Evolutionary conservation across 1,140 invertebrate species (phyloP).

Genomic region (Drosophila subpulchrella): DNA sequence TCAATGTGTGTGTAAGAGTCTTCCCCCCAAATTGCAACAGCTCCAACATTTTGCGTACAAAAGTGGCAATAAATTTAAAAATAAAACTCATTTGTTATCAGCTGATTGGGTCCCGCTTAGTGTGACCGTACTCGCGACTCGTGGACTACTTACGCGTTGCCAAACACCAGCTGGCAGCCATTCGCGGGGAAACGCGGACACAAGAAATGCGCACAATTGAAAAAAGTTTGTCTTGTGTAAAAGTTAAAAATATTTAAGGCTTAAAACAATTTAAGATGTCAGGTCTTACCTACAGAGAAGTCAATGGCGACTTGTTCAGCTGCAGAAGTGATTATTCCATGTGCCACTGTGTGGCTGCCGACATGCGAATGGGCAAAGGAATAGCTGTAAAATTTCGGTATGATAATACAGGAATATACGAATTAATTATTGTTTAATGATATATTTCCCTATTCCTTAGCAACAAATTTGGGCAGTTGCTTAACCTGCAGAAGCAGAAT

Average conservation of each 20-base stretch:
- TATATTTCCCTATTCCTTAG: conserved; percentile 17
- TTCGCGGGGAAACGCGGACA: conserved; percentile 1
- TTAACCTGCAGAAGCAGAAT: conserved; percentile 71
- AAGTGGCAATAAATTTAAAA: conserved; percentile 85
- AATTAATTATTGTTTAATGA: background rate
- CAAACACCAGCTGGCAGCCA: conserved; percentile 17
- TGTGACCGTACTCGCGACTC: conserved; percentile 2
- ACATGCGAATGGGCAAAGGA: conserved; percentile 87
- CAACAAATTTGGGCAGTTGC: conserved; percentile 81
- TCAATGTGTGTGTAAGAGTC: conserved; percentile 87
- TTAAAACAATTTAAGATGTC: conserved; percentile 36
- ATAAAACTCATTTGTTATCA: conserved; percentile 86
- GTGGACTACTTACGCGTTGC: conserved; percentile 16
- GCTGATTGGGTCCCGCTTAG: background rate
- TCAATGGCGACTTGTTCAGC: conserved; percentile 86
- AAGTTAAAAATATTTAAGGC: background rate
- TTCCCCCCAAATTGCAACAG: conserved; percentile 87
- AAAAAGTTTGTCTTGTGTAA: conserved; percentile 8
- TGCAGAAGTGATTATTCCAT: conserved; percentile 84
- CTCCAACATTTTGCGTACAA: conserved; percentile 88
- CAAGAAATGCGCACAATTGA: conserved; percentile 33
- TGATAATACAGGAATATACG: background rate
- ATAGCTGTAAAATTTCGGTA: conserved; percentile 86
- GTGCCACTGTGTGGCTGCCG: conserved; percentile 87
- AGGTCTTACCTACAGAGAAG: conserved; percentile 68